Conservation (phyloP, 1,140 invertebrate genomes). For the Zaprionus ornatus region DNA sequence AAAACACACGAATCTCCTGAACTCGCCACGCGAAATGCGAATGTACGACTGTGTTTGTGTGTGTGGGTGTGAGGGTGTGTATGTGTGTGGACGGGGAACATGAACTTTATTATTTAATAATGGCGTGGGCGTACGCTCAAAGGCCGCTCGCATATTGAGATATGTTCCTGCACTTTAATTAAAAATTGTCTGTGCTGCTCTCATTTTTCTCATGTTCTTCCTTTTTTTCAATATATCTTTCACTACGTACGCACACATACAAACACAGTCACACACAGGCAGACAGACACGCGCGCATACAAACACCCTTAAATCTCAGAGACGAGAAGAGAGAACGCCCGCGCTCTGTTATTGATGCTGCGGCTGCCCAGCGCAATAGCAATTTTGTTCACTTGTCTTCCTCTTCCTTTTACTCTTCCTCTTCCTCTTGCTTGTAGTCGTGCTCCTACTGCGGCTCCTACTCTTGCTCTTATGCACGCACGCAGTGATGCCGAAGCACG, state of each 20-base stretch:
- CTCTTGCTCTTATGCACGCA: conserved; percentile 18
- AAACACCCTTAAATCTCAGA: conserved; percentile 44
- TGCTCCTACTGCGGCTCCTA: not conserved
- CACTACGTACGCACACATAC: conserved; percentile 1
- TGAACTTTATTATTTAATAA: conserved; percentile 73
- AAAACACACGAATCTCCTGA: conserved; percentile 11
- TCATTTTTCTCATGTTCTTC: conserved; percentile 23
- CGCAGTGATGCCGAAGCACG: conserved; percentile 29
- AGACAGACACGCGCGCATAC: conserved; percentile 9
- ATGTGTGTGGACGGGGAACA: conserved; percentile 34
- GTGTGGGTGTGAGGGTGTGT: not conserved
- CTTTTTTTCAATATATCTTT: conserved; percentile 23
- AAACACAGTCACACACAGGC: conserved; percentile 1
- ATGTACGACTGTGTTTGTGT: conserved; percentile 14
- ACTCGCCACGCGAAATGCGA: not conserved
- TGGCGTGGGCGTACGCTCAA: conserved; percentile 49
- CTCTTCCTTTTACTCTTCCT: conserved; percentile 58
- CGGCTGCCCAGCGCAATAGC: conserved; percentile 71
- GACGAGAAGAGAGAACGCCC: not conserved
- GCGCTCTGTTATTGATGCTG: conserved; percentile 65
- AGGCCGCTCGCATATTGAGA: conserved; percentile 29
- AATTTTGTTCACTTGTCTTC: conserved; percentile 75
- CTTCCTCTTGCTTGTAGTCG: conserved; percentile 31
- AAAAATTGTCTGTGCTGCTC: conserved; percentile 49
- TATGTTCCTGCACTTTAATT: conserved; percentile 62